Evolutionary conservation across 2,888 invertebrate genomes (phyloP).

Genomic region (Vanessa cardui): DNA sequence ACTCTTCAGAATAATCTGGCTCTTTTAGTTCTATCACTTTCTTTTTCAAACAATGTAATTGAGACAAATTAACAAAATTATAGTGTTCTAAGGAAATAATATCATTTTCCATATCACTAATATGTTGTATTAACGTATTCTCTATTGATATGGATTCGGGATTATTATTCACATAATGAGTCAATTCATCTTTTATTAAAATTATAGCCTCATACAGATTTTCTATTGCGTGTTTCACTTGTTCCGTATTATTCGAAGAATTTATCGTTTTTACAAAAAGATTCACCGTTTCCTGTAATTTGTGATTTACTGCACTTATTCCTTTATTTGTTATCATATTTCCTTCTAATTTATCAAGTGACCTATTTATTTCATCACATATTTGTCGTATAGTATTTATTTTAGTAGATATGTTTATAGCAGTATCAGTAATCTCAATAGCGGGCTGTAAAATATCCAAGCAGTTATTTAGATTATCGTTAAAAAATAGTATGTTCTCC

Average conservation of each 20-base stretch:
- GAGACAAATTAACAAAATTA: constrained; percentile 64
- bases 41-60: constrained; percentile 16
- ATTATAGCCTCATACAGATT: constrained; percentile 60
- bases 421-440: constrained; percentile 58
- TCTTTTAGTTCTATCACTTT: neutral
- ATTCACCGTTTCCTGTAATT: constrained; percentile 53
- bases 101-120: constrained; percentile 61
- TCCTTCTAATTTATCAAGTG: constrained; percentile 43
- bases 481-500: constrained; percentile 61
- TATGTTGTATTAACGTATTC: constrained; percentile 61
- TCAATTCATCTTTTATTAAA: constrained; percentile 63
- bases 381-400: constrained; percentile 57
- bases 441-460: constrained; percentile 61
- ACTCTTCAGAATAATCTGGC: neutral
- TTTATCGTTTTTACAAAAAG: constrained; percentile 59
- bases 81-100: constrained; percentile 53
- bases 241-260: constrained; percentile 52
- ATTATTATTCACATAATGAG: constrained; percentile 56
- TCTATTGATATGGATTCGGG: constrained; percentile 55
- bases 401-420: constrained; percentile 64
- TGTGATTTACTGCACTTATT: constrained; percentile 38
- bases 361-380: constrained; percentile 59
- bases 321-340: constrained; percentile 40
- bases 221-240: constrained; percentile 61
- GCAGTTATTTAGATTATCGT: constrained; percentile 62